Evolutionary conservation across 2,113 vertebrate genomes (phyloP), one percentile per base, ranked within the genome.

Genomic region (Danionella cerebrum): DNA sequence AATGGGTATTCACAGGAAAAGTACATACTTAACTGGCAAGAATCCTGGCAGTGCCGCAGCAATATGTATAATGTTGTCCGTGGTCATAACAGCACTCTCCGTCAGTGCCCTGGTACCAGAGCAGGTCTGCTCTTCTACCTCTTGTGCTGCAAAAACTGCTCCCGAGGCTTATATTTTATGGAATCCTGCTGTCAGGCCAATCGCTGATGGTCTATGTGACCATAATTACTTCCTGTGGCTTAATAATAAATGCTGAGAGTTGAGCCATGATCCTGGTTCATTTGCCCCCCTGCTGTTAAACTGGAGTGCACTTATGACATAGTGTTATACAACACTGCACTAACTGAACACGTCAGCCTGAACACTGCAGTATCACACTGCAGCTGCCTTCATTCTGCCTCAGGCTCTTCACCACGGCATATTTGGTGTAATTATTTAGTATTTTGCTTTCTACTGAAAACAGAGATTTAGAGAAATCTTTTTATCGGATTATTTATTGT

Each of bases 121-220:
- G 55, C 19, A 33, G 11, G 27, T n/a, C 5, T 3, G 16, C 6
- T 21, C 16, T 3, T 55, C 11, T 19, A 36, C 6, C 16, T 36
- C 29, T 13, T 35, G 33, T 8, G 42, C 11, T 19, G 58, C 24
- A 44, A 11, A 27, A 59, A 14, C 35, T 25, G 13, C 54, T 27
- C n/a, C 22, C 24, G 8, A 27, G 2, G n/a, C 38, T 59, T n/a
- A 19, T 8, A 59, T 41, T 60, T 31, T 9, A 60, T 44, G 11
- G 58, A 60, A 31, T 45, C 41, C 25, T 60, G 58, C 24, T 45
- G 39, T 60, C 25, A 60, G 41, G 39, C 16, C 39, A 60, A 60
- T 60, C 58, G 19, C 51, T 6, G 10, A 19, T 10, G 50, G 27
- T 52, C 50, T 44, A 10, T 12, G 10, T 11, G 25, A 44, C 57